Evolutionary conservation across 2,113 vertebrate genomes (phyloP).

Genomic region (Rhagologus leucostigma): DNA sequence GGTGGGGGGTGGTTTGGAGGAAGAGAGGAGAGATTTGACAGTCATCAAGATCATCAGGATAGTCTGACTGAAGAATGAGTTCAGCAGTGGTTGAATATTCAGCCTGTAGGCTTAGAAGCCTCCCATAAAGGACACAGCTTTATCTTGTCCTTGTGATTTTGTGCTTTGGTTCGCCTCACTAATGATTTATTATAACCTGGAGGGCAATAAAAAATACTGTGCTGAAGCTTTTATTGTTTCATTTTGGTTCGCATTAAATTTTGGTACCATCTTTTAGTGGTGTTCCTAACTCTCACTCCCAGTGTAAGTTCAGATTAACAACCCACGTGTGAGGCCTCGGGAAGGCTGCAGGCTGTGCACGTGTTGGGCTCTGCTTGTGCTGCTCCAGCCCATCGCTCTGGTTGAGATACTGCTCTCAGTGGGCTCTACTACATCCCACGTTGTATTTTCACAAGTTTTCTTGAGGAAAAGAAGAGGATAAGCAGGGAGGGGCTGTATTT

Average conservation of each 20-base stretch:
- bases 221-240: constrained; percentile 51
- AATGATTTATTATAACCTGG: constrained; percentile 35
- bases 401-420: not conserved
- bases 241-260: constrained; percentile 39
- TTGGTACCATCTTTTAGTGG: constrained; percentile 10
- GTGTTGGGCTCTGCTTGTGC: not conserved
- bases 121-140: constrained; percentile 4
- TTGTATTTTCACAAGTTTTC: not conserved
- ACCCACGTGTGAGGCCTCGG: not conserved
- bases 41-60: not conserved
- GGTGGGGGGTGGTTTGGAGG: rapidly evolving
- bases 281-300: not conserved
- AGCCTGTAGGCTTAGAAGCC: not conserved
- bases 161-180: constrained; percentile 26
- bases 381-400: not conserved
- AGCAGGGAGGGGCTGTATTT: not conserved
- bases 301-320: not conserved
- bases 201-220: not conserved
- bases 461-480: not conserved
- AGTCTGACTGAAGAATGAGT: not conserved
- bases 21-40: not conserved
- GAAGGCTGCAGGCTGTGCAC: not conserved
- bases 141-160: constrained; percentile 40
- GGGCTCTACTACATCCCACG: not conserved
- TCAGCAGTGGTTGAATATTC: not conserved